Base-by-base conservation (phyloP, 1,140 invertebrate genomes). In the Bombus haemorrhoidalis region DNA sequence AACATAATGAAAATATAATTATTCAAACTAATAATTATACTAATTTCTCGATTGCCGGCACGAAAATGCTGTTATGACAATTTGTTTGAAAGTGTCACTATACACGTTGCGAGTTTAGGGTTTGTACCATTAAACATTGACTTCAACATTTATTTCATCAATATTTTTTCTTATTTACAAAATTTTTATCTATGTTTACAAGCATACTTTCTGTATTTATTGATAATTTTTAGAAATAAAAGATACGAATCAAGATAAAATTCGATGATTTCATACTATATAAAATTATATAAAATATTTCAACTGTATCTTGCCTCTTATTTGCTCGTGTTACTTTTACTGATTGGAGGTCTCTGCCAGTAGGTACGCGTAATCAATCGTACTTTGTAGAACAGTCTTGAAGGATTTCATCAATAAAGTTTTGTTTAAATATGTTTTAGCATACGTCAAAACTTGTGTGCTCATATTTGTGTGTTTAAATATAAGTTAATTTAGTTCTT, bases 361-460 rank as follows among this genome's bases (percentile, higher is more conserved):
- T 71, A 39, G 43, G 28, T 34, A 59, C 62, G 13, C 68, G 12
- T 25, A 37, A 72, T 69, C 57, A 71, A 80, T 85, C 68, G 83
- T 80, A 64, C 75, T 59, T 43, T 84, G 64, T 34, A 84, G 9
- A 68, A 34, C 47, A 34, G 62, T 69, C 62, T 68, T 41, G 25
- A 77, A 75, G 73, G 32, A 41, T 71, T 71, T 47, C 75, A 53
- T 84, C 82, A 84, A 79, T 84, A 84, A 84, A 71, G 66, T 71
- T 79, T 84, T 79, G 25, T 71, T 53, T 47, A 84, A 84, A 84
- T 53, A 43, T 76, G 32, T 84, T 84, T 84, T 79, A 78, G 15
- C 15, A 43, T 79, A 32, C 39, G 15, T 37, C 32, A 18, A 39
- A 79, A 32, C 32, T 59, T 28, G 64, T 43, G 68, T 13, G 3